These are phyloP conservation scores for Neotoma lepida DNA, from an alignment of 2,113 vertebrate genomes.

Conservation along the genomic window DNA sequence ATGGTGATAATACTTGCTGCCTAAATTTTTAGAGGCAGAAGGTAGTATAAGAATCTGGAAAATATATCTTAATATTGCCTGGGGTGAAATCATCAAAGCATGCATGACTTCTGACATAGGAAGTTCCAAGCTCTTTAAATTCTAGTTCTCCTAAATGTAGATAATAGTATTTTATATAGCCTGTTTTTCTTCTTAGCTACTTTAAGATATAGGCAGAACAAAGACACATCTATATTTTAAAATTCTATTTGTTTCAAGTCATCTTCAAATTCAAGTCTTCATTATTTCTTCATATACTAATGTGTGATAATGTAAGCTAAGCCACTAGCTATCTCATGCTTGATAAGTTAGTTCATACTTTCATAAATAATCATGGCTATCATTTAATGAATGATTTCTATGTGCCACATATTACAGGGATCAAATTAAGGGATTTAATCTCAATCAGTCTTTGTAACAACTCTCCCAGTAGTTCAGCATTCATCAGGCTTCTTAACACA, in stretches of 20 bases:
- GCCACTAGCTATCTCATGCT: neutral
- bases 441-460: neutral
- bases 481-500: neutral
- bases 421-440: neutral
- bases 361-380: neutral
- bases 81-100: neutral
- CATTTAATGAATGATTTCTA: neutral
- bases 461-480: neutral
- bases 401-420: neutral
- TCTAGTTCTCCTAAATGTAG: neutral
- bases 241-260: constrained; percentile 27
- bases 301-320: neutral
- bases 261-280: neutral
- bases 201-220: neutral
- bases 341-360: neutral
- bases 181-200: neutral
- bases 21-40: neutral
- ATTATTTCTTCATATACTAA: neutral
- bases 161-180: neutral
- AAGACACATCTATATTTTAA: neutral
- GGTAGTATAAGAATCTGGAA: neutral
- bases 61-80: neutral
- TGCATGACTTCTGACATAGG: neutral
- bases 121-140: neutral
- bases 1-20: neutral